These are phyloP conservation scores for Epinotia brunnichana DNA, from an alignment of 2,888 invertebrate species.

Conservation along the genomic window DNA sequence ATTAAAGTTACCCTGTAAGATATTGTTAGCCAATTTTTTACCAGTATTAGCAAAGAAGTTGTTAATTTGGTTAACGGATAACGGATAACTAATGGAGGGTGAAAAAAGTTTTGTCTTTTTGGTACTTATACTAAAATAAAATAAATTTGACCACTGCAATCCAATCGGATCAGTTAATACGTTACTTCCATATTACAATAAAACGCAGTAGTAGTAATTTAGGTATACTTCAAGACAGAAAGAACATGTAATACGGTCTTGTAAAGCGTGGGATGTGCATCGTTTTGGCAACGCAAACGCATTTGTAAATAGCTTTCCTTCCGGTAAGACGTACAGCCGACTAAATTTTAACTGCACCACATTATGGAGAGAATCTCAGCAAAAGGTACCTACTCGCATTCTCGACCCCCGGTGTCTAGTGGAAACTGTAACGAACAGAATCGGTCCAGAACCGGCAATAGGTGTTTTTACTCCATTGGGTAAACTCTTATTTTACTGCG, in stretches of 20 bases:
- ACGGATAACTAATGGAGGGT: too few species aligned
- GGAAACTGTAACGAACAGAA: constrained; percentile 4
- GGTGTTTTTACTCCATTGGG: background rate
- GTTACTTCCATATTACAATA: too few species aligned
- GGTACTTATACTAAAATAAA: too few species aligned
- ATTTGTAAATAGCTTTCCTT: background rate
- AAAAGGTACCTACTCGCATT: background rate
- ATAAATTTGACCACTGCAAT: too few species aligned
- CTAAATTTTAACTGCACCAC: background rate
- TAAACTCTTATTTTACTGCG: constrained; percentile 4
- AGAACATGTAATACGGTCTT: background rate
- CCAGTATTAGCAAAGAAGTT: too few species aligned
- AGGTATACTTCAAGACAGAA: background rate
- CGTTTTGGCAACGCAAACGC: constrained; percentile 8
- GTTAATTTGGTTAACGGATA: too few species aligned
- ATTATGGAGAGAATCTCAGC: background rate
- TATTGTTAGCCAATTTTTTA: too few species aligned
- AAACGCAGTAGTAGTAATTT: background rate
- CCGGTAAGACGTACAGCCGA: background rate
- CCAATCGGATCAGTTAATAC: too few species aligned
- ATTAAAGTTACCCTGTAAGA: too few species aligned
- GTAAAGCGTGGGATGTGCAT: background rate
- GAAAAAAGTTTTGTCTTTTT: too few species aligned
- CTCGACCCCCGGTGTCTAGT: background rate
- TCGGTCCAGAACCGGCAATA: background rate